Conservation (phyloP, 2,113 vertebrate genomes). For the Antennarius striatus region DNA sequence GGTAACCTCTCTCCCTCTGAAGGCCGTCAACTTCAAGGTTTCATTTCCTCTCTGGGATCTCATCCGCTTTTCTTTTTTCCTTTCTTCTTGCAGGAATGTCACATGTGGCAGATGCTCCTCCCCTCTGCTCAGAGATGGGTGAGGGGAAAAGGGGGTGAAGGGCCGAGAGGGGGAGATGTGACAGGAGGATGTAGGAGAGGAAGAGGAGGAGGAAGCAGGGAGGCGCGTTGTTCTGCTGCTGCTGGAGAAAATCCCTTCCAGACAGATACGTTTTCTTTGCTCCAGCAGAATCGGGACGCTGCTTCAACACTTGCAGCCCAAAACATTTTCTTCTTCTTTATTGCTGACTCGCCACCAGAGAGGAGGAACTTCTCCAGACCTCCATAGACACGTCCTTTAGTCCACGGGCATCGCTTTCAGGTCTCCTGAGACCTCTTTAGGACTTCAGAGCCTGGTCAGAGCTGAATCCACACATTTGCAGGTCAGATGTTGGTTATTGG, state of each 20-base stretch:
- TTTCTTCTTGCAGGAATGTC: constrained; percentile 63
- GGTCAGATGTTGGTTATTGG: constrained; percentile 45
- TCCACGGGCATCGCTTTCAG: constrained; percentile 27
- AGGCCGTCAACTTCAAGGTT: neutral
- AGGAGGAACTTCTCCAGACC: constrained; percentile 34
- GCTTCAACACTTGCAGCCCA: constrained; percentile 37
- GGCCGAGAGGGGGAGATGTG: constrained; percentile 66
- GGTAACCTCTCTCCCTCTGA: neutral
- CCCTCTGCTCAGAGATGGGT: constrained; percentile 55
- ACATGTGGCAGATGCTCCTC: constrained; percentile 62
- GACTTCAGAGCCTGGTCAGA: constrained; percentile 9
- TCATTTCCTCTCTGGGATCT: neutral
- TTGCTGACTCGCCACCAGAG: constrained; percentile 6
- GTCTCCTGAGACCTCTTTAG: constrained; percentile 14
- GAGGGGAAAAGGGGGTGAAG: constrained; percentile 73
- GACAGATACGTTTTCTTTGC: constrained; percentile 48
- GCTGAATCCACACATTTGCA: constrained; percentile 42
- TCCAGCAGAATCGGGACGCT: constrained; percentile 19
- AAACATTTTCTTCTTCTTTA: constrained; percentile 22
- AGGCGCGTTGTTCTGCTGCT: constrained; percentile 43
- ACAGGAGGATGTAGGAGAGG: constrained; percentile 27
- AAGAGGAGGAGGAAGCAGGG: constrained; percentile 36
- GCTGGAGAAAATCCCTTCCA: constrained; percentile 39
- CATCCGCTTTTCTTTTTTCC: constrained; percentile 8
- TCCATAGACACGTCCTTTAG: constrained; percentile 27